These are phyloP conservation scores for Unio pictorum DNA, from an alignment of 2,888 invertebrate species.

Conservation along the genomic window DNA sequence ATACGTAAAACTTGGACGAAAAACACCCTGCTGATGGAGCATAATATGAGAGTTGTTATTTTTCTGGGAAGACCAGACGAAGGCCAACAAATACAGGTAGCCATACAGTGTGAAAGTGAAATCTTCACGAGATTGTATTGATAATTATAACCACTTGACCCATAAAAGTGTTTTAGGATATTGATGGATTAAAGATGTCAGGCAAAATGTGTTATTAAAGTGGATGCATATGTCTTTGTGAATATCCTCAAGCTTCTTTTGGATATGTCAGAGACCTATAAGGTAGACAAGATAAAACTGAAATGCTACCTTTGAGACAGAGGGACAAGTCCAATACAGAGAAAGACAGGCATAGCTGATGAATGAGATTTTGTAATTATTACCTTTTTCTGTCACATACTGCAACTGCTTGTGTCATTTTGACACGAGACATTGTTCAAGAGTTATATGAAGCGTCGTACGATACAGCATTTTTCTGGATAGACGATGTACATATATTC, in stretches of 20 bases:
- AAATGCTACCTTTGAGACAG: conserved; percentile 35
- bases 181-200: conserved; percentile 42
- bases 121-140: conserved; percentile 36
- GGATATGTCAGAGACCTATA: conserved; percentile 26
- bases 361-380: conserved; percentile 43
- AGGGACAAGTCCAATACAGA: conserved; percentile 40
- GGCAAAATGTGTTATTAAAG: conserved; percentile 42
- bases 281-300: conserved; percentile 25
- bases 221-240: conserved; percentile 51
- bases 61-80: conserved; percentile 35
- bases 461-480: conserved; percentile 64
- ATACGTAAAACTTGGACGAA: conserved; percentile 50
- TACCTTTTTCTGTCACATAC: conserved; percentile 52
- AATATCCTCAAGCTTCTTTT: conserved; percentile 39
- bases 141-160: conserved; percentile 47
- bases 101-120: conserved; percentile 41
- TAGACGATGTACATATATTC: conserved; percentile 66
- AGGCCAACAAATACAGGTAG: conserved; percentile 14
- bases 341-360: conserved; percentile 31
- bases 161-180: conserved; percentile 46
- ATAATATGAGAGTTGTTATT: conserved; percentile 37
- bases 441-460: conserved; percentile 50
- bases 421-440: conserved; percentile 49
- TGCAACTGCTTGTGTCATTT: conserved; percentile 61
- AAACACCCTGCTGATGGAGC: conserved; percentile 19